These are phyloP conservation scores for Danio tinwini DNA, from an alignment of 2,797 vertebrate genomes.

Conservation along the genomic window DNA sequence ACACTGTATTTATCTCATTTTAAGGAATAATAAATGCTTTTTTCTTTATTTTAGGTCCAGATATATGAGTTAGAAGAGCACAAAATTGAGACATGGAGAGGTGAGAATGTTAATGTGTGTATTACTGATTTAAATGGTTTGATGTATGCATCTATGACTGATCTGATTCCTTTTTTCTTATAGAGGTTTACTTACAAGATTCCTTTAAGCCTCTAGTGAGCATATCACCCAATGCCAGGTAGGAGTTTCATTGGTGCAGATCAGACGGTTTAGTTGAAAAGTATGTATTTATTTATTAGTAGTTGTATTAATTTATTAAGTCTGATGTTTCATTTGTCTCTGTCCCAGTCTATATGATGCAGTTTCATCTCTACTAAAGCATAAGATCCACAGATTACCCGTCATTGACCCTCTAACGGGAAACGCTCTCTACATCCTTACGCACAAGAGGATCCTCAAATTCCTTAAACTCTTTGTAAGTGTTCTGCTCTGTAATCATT, in stretches of 20 bases:
- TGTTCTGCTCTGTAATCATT: constrained; percentile 40
- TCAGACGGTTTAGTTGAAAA: not conserved
- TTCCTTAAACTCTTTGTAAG: constrained; percentile 98
- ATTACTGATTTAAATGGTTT: not conserved
- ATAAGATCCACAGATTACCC: constrained; percentile 97
- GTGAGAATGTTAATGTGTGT: constrained; percentile 69
- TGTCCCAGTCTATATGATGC: constrained; percentile 91
- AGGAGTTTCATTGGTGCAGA: constrained; percentile 40
- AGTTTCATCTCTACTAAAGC: constrained; percentile 91
- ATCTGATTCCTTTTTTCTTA: constrained; percentile 13
- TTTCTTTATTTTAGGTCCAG: constrained; percentile 85
- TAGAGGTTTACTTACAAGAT: constrained; percentile 95
- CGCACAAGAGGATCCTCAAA: constrained; percentile 98
- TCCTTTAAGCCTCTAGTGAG: constrained; percentile 96
- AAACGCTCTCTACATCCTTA: constrained; percentile 97
- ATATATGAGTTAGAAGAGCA: constrained; percentile 98
- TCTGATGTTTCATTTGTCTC: constrained; percentile 27
- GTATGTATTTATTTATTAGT: not conserved
- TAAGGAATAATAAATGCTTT: not conserved
- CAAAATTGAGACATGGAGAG: constrained; percentile 99
- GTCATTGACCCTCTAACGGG: constrained; percentile 95
- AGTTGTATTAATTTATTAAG: not conserved
- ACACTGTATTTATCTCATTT: not conserved
- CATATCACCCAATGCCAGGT: constrained; percentile 97
- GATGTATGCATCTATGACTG: not conserved